Evolutionary conservation across 2,113 vertebrate genomes (phyloP), one percentile per base, ranked within the genome.

Genomic region (Gambusia affinis): DNA sequence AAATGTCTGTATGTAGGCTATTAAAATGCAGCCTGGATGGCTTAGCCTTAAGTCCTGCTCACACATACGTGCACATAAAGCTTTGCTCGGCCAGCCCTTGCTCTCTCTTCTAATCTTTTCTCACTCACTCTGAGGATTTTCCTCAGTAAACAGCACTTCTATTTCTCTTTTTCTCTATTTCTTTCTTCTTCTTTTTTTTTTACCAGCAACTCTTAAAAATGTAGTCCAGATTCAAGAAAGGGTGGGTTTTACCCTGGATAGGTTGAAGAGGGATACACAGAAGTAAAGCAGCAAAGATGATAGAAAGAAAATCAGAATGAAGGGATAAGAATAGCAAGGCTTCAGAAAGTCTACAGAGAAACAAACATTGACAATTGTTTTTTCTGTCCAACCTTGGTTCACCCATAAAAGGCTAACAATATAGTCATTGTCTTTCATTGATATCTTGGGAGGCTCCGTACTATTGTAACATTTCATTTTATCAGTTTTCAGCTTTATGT

Each of bases 211-310:
- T 76, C 82, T 83, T 80, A 83, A 92, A 89, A 79, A 79, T 47
- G 27, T 75, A 74, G 80, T 78, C 70, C 70, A 69, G 79, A 86
- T 89, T 88, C 90, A 78, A 72, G 70, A 72, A 54, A 72, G 67
- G 39, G 65, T 57, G 66, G 67, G 72, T 79, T 87, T 92, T 82
- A 78, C 64, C 86, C 74, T 62, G 71, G 86, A 89, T 92, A 92
- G 91, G 90, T 93, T 87, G 88, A 42, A 75, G 72, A 79, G 66
- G 51, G 64, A 78, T 74, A 81, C 76, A 65, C 72, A 82, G 79
- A 80, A 83, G 81, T 57, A 75, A 72, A 68, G 72, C 5, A 54
- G 75, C 79, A 78, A 64, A 81, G 67, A 76, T 85, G 77, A 87
- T 84, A 68, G 74, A 77, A 76, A 81, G 84, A 37, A 37, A 37